phyloP scores from a whole-genome alignment of 1,140 invertebrate genomes.

The Zophobas atratus region DNA sequence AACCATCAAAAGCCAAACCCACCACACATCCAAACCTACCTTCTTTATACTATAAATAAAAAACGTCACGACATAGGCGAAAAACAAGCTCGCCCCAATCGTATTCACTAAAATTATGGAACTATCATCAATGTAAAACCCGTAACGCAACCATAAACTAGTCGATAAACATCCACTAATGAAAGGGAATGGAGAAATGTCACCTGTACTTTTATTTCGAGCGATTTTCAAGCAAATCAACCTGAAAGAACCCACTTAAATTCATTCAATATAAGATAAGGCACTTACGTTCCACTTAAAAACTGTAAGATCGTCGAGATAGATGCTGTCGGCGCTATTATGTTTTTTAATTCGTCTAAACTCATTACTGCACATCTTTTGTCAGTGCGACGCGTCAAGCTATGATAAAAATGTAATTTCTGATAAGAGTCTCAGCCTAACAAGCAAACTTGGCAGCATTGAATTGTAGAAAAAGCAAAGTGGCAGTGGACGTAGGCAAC shows the following conservation, averaged over 20 bases:
- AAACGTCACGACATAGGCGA: conserved; percentile 76
- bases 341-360: conserved; percentile 66
- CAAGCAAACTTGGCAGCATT: too few relatives aligned
- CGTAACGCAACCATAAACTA: conserved; percentile 80
- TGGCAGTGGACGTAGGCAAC: too few relatives aligned
- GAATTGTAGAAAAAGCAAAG: too few relatives aligned
- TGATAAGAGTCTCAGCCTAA: not conserved
- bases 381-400: not conserved
- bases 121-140: conserved; percentile 75
- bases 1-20: not conserved
- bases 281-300: conserved; percentile 77
- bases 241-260: conserved; percentile 69
- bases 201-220: conserved; percentile 76
- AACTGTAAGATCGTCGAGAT: conserved; percentile 80
- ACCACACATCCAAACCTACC: conserved; percentile 59
- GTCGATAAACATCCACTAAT: conserved; percentile 82
- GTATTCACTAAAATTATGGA: conserved; percentile 80
- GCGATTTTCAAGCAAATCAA: conserved; percentile 79
- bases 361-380: conserved; percentile 55
- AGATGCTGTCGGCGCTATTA: conserved; percentile 75
- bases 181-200: conserved; percentile 82
- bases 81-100: conserved; percentile 77
- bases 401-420: not conserved
- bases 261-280: conserved; percentile 52
- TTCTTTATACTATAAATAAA: conserved; percentile 77